Evolutionary conservation across 1,140 invertebrate species (phyloP), one percentile per base, ranked within the genome.

Genomic region (Heliconius melpomene): DNA sequence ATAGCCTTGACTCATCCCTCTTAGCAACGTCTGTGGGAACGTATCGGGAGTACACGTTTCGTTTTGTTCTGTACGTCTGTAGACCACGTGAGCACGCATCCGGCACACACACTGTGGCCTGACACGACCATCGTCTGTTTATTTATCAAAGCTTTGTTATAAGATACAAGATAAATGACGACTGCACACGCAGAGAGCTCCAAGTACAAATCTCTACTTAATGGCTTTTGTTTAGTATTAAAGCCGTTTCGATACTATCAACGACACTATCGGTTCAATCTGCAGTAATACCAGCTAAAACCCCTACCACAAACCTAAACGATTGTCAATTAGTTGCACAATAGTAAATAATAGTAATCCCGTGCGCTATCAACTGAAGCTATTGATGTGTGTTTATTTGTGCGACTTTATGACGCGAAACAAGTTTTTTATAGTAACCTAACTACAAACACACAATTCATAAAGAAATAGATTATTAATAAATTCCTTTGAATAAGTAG

Each of bases 81-180:
- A 83, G 85, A 77, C 86, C 91, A 93, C 92, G 88, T 93, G 91
- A 93, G 90, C 84, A 75, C 87, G 88, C 89, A 93, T 93, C 90
- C 91, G 91, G 88, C 85, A 86, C 78, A 84, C 82, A 75, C 76
- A 85, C 81, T 86, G 79, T 80, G 77, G 75, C 78, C 84, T 88
- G 82, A 85, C 84, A 78, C 85, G 79, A 82, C 78, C 79, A 82
- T 76, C 79, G 78, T 82, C 71, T 85, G 85, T 89, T 89, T 90
- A 89, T 89, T 88, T 89, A 86, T 87, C 83, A 85, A 36, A 81
- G 78, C 79, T 84, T 82, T 82, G 84, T 85, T 88, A 85, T 82
- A 80, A 83, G 73, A 79, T 78, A 82, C 70, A 84, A 82, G 82
- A 88, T 88, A 86, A 87, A 87, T 86, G 79, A 77, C 73, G 81